Evolutionary conservation across 1,140 invertebrate genomes (phyloP), one percentile per base, ranked within the genome.

Genomic region (Hycleus cichorii): DNA sequence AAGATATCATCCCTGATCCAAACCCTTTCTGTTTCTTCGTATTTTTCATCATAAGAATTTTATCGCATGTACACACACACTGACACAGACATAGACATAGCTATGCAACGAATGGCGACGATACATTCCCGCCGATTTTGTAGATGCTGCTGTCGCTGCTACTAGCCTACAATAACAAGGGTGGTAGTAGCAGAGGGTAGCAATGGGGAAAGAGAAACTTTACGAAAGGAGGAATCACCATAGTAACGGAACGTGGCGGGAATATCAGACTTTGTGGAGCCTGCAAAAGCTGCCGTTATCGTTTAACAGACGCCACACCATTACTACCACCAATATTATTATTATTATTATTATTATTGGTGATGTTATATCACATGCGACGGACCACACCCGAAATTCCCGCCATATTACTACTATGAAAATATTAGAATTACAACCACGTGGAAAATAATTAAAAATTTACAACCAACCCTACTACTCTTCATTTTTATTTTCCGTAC

Each of bases 221-320:
- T 47, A 42, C 45, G 40, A 49, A 25, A 46, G 55, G 47, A 27
- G 32, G 43, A 47, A 46, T 42, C 47, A 32, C 62, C 50, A 63
- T 60, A 45, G 62, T 39, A 63, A 63, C 62, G 58, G 51, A 47
- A 57, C 58, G 49, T 60, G 62, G 54, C 62, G 47, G 58, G 62
- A 60, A 63, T 60, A 50, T 48, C 62, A 63, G 58, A 63, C 58
- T 60, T 46, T 42, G 49, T 46, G 62, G 58, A 56, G 55, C 62
- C 62, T 25, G 50, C 57, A 45, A 46, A 44, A 43, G 32, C 47
- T 39, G 46, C 53, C 44, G 45, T 51, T 48, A 24, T 40, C 42
- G 48, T 43, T 45, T 26, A 27, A 52, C 47, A 44, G 52, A 10
- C 11, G 40, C 40, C 40, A 10, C 40, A 42, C 40, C 40, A 32